Evolutionary conservation across 2,888 invertebrate genomes (phyloP).

Genomic region (Automeris io): DNA sequence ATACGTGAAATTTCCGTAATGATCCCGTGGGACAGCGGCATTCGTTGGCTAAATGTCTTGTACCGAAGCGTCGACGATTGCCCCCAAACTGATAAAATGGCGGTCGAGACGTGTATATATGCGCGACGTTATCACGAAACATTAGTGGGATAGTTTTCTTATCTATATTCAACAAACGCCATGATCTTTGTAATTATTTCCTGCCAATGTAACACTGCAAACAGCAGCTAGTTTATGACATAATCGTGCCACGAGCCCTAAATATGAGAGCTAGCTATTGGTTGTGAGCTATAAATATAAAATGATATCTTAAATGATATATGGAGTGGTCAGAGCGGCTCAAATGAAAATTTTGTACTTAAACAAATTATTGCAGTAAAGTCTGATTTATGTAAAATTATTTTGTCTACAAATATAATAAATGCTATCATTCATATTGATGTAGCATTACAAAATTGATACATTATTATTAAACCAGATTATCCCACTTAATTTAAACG

Average conservation of each 20-base stretch:
- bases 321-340: too few species aligned
- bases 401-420: too few species aligned
- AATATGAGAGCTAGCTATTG: background rate
- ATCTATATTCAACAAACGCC: constrained; percentile 22
- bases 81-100: constrained; percentile 45
- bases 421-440: too few species aligned
- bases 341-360: too few species aligned
- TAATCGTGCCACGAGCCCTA: constrained; percentile 15
- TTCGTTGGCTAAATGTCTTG: background rate
- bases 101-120: constrained; percentile 41
- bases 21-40: constrained; percentile 12
- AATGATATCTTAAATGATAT: too few species aligned
- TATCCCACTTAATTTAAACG: too few species aligned
- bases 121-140: constrained; percentile 43
- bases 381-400: too few species aligned
- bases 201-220: background rate
- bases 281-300: too few species aligned
- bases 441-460: too few species aligned
- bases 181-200: constrained; percentile 29
- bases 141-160: constrained; percentile 43
- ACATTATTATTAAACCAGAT: too few species aligned
- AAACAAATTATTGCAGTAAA: too few species aligned
- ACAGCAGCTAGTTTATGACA: constrained; percentile 14
- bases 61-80: constrained; percentile 18
- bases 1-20: constrained; percentile 21